A percentile compares a stretch with the other conserved stretches of the same genome.
Evolutionary conservation across 2,113 vertebrate genomes (phyloP).

Genomic region (Pseudorectes ferrugineus): DNA sequence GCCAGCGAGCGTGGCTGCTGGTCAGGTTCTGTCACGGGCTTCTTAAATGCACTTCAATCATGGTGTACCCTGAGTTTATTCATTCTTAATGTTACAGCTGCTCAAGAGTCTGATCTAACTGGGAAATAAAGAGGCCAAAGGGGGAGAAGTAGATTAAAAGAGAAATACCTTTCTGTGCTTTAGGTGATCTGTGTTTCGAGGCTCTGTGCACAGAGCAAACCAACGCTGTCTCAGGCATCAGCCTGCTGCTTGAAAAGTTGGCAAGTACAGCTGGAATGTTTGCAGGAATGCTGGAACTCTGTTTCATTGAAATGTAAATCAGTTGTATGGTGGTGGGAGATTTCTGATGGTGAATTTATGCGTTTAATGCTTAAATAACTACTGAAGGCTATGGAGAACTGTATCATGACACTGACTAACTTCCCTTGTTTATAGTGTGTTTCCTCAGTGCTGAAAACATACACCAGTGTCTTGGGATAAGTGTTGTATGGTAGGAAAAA

Average conservation of each 20-base stretch:
- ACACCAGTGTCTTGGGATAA: slow-evolving; percentile 13
- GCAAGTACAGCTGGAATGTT: slow-evolving; percentile 64
- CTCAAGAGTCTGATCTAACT: neutral
- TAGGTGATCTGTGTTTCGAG: neutral
- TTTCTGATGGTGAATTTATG: neutral
- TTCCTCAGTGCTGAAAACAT: slow-evolving; percentile 20
- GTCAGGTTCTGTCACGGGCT: neutral
- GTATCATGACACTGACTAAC: slow-evolving; percentile 11
- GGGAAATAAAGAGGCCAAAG: neutral
- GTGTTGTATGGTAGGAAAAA: slow-evolving; percentile 24
- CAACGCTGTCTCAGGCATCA: neutral
- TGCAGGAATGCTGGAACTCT: slow-evolving; percentile 43
- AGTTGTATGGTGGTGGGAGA: neutral
- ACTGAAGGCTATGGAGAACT: neutral
- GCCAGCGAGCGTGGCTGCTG: neutral
- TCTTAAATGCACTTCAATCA: neutral
- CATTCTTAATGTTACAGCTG: neutral
- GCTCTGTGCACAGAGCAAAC: neutral
- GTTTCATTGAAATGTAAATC: neutral
- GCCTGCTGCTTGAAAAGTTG: slow-evolving; percentile 14
- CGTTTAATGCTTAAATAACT: neutral
- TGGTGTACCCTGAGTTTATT: neutral
- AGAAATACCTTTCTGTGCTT: neutral
- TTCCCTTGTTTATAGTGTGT: slow-evolving; percentile 16
- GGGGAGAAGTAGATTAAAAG: neutral